Evolutionary conservation across 2,797 vertebrate genomes (phyloP).

Genomic region (Sus cebifrons): DNA sequence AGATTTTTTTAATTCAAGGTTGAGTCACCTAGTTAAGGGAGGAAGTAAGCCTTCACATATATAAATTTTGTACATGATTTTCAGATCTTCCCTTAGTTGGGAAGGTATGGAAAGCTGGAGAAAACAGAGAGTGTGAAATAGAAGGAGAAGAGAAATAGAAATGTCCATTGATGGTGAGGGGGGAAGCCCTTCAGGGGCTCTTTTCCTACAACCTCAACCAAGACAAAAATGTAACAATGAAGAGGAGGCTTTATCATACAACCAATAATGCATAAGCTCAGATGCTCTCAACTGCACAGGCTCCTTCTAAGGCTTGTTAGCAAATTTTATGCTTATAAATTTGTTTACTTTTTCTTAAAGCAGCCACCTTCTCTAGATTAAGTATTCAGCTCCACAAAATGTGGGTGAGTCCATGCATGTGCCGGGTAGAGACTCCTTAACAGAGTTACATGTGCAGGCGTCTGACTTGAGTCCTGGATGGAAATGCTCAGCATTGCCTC

Average conservation of each 20-base stretch:
- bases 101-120: not conserved
- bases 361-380: not conserved
- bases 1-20: not conserved
- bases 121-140: not conserved
- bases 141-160: not conserved
- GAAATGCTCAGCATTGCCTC: not conserved
- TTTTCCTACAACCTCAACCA: not conserved
- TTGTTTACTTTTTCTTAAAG: constrained; percentile 17
- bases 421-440: not conserved
- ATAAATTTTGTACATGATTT: not conserved
- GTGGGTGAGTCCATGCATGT: not conserved
- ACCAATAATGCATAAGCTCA: not conserved
- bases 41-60: not conserved
- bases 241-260: not conserved
- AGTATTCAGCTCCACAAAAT: not conserved
- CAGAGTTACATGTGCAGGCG: not conserved
- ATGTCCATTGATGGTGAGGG: too few relatives aligned
- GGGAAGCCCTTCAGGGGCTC: not conserved
- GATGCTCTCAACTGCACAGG: not conserved
- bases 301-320: not conserved
- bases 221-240: not conserved
- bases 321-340: not conserved
- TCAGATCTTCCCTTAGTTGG: not conserved
- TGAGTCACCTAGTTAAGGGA: constrained; percentile 18
- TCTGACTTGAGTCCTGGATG: not conserved